phyloP scores from a whole-genome alignment of 64 coral and sea anemone species.

The Montipora sp. region DNA sequence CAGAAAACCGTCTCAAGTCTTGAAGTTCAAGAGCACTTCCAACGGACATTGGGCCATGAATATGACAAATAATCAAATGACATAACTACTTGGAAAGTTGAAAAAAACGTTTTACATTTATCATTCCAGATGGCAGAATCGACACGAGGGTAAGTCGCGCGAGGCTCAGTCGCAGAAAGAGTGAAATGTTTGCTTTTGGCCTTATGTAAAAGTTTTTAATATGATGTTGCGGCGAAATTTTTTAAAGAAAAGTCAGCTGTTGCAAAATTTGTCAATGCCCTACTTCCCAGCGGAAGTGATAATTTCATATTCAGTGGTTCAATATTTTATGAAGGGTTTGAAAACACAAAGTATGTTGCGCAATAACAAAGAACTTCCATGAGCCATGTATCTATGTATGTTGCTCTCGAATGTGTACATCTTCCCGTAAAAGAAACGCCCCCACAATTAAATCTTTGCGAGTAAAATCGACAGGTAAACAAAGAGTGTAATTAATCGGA shows the following conservation, averaged over 20 bases:
- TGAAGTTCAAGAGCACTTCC: neutral
- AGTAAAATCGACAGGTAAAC: neutral
- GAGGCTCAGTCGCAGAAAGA: no score
- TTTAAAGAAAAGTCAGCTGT: neutral
- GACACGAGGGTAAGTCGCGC: no score
- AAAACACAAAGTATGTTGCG: neutral
- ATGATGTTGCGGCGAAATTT: no score
- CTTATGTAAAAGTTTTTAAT: no score
- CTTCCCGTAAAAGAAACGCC: conserved; percentile 6
- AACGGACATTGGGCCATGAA: neutral
- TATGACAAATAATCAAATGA: neutral
- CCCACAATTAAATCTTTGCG: neutral
- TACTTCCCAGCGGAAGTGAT: conserved; percentile 16
- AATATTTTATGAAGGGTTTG: neutral
- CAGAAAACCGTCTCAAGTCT: neutral
- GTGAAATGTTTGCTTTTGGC: no score
- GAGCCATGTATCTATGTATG: neutral
- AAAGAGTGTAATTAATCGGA: neutral
- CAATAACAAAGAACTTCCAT: neutral
- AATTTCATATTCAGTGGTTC: conserved; percentile 9
- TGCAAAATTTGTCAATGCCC: neutral
- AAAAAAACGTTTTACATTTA: no score
- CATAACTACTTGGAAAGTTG: no score
- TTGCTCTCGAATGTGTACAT: neutral
- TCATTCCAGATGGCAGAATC: no score